A percentile compares a stretch with the other conserved stretches of the same genome.
phyloP scores from a whole-genome alignment of 2,113 vertebrate species.

The Microcebus tavaratra region DNA sequence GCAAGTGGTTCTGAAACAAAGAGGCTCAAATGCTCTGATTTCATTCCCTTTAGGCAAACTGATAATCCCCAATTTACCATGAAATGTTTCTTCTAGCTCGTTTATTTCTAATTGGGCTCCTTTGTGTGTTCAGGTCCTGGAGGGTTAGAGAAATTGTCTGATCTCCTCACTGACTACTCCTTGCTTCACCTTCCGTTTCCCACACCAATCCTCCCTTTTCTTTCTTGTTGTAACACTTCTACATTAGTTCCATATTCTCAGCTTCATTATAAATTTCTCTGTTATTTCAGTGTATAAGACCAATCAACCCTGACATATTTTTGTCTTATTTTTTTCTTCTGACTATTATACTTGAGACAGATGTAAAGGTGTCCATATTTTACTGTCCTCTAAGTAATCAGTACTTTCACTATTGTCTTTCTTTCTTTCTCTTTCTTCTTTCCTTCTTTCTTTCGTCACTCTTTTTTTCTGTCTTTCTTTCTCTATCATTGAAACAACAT shows the following conservation, averaged over 20 bases:
- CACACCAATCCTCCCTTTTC: constrained; percentile 30
- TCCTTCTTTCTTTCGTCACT: neutral
- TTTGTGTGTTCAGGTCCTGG: constrained; percentile 55
- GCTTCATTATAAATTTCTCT: constrained; percentile 57
- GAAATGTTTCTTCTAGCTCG: constrained; percentile 56
- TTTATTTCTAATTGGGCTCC: constrained; percentile 64
- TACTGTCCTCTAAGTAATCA: constrained; percentile 48
- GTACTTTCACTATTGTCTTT: constrained; percentile 31
- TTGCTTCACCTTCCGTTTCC: constrained; percentile 57
- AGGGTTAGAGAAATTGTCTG: constrained; percentile 35
- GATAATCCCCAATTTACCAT: constrained; percentile 62
- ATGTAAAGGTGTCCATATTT: neutral
- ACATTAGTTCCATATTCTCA: constrained; percentile 68
- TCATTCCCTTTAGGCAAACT: constrained; percentile 59
- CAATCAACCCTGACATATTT: constrained; percentile 25
- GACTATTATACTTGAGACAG: constrained; percentile 31
- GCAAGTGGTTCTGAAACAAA: constrained; percentile 52
- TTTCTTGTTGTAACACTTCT: constrained; percentile 58
- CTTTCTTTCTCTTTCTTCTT: too few species aligned
- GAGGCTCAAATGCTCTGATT: constrained; percentile 40
- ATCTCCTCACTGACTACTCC: neutral
- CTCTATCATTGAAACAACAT: constrained; percentile 70
- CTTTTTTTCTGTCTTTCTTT: neutral
- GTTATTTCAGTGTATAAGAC: constrained; percentile 54
- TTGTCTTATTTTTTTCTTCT: constrained; percentile 49